Base-by-base conservation (phyloP, 2,113 vertebrate genomes). In the Chaetops frenatus region DNA sequence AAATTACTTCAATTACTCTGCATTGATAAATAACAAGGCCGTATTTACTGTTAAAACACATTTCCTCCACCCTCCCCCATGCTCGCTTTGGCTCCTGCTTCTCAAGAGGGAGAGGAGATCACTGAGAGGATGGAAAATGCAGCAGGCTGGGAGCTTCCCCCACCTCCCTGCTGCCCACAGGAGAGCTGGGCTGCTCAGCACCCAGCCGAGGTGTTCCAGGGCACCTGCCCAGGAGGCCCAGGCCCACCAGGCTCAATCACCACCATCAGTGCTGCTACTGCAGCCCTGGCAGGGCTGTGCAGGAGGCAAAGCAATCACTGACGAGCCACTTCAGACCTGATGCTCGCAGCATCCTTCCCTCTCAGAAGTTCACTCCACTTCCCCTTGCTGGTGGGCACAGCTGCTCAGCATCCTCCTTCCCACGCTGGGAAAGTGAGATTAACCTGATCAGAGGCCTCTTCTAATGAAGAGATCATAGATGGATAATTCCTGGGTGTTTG, bases 1-100 rank as follows among this genome's bases (percentile, higher is more conserved):
- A 96, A 97, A 97, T 97, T 95, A 95, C 97, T 98, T 96, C 96
- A 96, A 80, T 97, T 97, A 97, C 89, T 97, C 96, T 80, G 92
- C 92, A 91, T 90, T 97, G 96, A 97, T 97, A 97, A 97, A 97
- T 95, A 97, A 96, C 92, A 88, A 90, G 93, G 86, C 88, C 82
- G 18, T 87, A 95, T 84, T 95, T 97, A 86, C 83, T 84, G 81
- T 57, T 93, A 86, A 95, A 96, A 87, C n/a, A 70, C 77, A 82
- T 74, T 74, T 64, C n/a, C 22, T 44, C 47, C 11, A 2, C 76
- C 81, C 94, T 91, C 86, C 80, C 69, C 93, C 86, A 27, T 12
- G 50, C 90, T 53, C 12, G 25, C 70, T 90, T 79, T 28, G 81
- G 88, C 28, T 92, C 38, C 78, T 94, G 45, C 66, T 71, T 94